These are phyloP conservation scores for Pristionchus mayeri DNA, from an alignment of 2,888 invertebrate genomes.

Conservation along the genomic window DNA sequence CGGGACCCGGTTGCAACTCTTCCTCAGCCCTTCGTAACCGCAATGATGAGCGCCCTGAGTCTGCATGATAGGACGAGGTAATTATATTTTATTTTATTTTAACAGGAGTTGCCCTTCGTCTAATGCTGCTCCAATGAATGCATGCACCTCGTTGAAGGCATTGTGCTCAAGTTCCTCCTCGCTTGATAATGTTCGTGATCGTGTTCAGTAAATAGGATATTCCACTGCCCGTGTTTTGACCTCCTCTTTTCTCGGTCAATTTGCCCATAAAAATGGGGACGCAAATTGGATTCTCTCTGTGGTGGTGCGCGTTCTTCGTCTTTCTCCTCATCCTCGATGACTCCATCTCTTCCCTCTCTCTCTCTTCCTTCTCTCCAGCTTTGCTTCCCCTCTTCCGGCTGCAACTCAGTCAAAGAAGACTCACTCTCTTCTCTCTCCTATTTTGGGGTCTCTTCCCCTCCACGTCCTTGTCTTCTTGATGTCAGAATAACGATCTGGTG, in stretches of 20 bases:
- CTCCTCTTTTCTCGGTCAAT: too few relatives aligned
- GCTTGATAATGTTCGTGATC: too few relatives aligned
- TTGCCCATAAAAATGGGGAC: too few relatives aligned
- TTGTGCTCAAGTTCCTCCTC: too few relatives aligned
- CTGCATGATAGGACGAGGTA: constrained; percentile 3
- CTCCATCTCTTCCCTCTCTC: constrained; percentile 27
- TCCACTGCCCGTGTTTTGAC: too few relatives aligned
- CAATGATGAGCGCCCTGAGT: neutral
- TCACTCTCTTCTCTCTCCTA: constrained; percentile 8
- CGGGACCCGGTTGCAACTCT: neutral
- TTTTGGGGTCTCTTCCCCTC: constrained; percentile 37
- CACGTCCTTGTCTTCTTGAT: neutral
- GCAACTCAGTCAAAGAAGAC: constrained; percentile 47
- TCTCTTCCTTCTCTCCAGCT: constrained; percentile 10
- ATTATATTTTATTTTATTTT: neutral
- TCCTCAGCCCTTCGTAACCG: neutral
- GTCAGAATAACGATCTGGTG: neutral
- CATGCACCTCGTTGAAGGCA: too few relatives aligned
- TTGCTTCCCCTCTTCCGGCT: neutral
- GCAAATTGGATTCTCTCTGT: neutral
- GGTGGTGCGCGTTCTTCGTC: neutral
- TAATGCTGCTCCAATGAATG: too few relatives aligned
- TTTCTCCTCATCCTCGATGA: constrained; percentile 5
- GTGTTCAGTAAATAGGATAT: too few relatives aligned
- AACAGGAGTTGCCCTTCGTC: too few relatives aligned